Evolutionary conservation across 2,888 invertebrate genomes (phyloP).

Genomic region (Ophonus ardosiacus): DNA sequence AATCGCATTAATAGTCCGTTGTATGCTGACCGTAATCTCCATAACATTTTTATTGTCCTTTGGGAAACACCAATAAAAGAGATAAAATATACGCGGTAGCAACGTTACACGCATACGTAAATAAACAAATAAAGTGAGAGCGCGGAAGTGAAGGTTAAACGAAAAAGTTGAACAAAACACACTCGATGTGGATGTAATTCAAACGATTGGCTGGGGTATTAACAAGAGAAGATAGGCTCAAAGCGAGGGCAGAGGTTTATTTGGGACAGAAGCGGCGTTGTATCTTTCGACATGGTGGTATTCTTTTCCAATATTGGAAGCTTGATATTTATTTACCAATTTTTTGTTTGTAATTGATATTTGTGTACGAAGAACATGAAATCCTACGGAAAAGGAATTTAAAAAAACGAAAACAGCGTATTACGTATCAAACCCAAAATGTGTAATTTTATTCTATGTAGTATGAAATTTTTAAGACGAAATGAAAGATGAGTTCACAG

Average conservation of each 20-base stretch:
- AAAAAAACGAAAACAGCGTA: neutral
- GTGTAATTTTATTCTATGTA: too few relatives aligned
- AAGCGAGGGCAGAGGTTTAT: neutral
- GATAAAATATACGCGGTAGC: conserved; percentile 49
- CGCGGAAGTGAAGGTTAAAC: conserved; percentile 36
- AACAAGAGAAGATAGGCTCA: neutral
- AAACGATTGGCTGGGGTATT: conserved; percentile 45
- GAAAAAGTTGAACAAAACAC: conserved; percentile 46
- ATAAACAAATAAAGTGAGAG: conserved; percentile 56
- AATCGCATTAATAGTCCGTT: conserved; percentile 59
- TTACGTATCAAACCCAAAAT: too few relatives aligned
- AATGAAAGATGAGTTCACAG: too few relatives aligned
- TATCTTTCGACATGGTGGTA: neutral
- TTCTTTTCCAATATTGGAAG: neutral
- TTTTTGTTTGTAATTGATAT: neutral
- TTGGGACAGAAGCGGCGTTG: neutral
- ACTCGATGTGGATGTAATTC: conserved; percentile 44
- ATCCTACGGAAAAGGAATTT: neutral
- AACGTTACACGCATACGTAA: conserved; percentile 55
- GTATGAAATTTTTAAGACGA: too few relatives aligned
- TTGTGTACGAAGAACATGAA: neutral
- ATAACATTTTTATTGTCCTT: conserved; percentile 60
- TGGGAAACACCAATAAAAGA: conserved; percentile 59
- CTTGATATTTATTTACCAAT: neutral
- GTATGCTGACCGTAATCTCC: conserved; percentile 58